Evolutionary conservation across 2,113 vertebrate genomes (phyloP), one percentile per base, ranked within the genome.

Genomic region (Spheniscus mendiculus): DNA sequence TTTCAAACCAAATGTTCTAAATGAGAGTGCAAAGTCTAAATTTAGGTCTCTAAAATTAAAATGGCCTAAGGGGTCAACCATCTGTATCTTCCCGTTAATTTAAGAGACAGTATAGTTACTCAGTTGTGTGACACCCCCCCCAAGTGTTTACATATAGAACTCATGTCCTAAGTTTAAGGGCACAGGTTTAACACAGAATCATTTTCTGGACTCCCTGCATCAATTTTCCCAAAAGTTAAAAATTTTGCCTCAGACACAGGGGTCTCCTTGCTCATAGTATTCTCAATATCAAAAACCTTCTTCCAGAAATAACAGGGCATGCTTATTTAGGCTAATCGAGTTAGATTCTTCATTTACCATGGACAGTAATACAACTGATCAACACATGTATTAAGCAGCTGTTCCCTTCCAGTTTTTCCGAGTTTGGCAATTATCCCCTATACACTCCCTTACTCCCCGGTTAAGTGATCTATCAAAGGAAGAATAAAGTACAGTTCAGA

Each of bases 1-100:
- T 84, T 87, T 91, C 77, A 87, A 91, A 87, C 20, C 7, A 15
- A 89, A 2, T 53, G 32, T 47, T 81, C 45, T 82, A 89, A 94
- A 87, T 38, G 6, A 63, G 38, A 89, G 49, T n/a, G 71, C 74
- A 80, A 90, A 92, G 26, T 92, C 87, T 95, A 96, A 95, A 96
- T 77, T 94, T 90, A 93, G 70, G 70, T 82, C 36, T 72, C 89
- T 94, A 94, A 95, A 97, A 94, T 94, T 83, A 90, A 93, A 97
- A 69, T 26, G 11, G 44, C 74, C 78, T 87, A 96, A 90, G 52
- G 52, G 44, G 66, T 94, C 81, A 94, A 53, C 40, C n/a, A 44
- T 69, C 73, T 65, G 53, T 73, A 65, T 47, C 82, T 83, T 67
- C 19, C 58, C 87, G 61, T 80, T 91, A 85, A 71, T 87, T 94